Base-by-base conservation (phyloP, 2,888 invertebrate genomes). In the Panzeria rudis region DNA sequence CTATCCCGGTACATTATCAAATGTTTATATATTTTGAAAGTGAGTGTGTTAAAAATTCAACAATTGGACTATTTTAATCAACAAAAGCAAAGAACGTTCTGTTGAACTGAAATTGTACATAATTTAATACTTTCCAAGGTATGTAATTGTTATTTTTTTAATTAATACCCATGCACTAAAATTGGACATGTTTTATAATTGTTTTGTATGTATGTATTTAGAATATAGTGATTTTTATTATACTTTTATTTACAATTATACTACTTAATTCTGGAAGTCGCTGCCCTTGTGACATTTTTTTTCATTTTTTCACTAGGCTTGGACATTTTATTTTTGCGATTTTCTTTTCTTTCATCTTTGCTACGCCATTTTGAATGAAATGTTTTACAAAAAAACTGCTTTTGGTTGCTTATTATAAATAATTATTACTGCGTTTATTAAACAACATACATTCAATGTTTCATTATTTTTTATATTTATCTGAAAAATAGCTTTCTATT, bases 271-370 rank as follows among this genome's bases (percentile, higher is more conserved):
- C 66, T 69, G 73, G 77, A 80, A 79, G 82, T 68, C 54, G 83
- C 69, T 83, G 71, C 80, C 86, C 86, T 86, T 85, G 86, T 83
- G 73, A 83, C 69, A 83, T 86, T 85, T 84, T 41, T 9, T 29
- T 68, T n/a, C n/a, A n/a, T 77, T 76, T 23, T n/a, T 44, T 61
- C 35, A n/a, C 23, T 68, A 11, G 23, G 35, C 35, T 54, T 29
- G 15, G 17, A 13, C 13, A 1, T 17, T 9, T 32, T 71, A 23
- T 8, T 59, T 11, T 32, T 78, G 82, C 75, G 54, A 9, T 83
- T 76, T 80, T 59, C 56, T 11, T 56, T 44, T 41, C 23, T 35
- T 38, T 62, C 5, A 61, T 52, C 20, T n/a, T 25, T 82, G 62
- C 35, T 78, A 69, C 85, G 85, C 85, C 85, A 85, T 85, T 82